These are phyloP conservation scores for Drepanosiphum platanoidis DNA, from an alignment of 2,888 invertebrate genomes.

Conservation along the genomic window DNA sequence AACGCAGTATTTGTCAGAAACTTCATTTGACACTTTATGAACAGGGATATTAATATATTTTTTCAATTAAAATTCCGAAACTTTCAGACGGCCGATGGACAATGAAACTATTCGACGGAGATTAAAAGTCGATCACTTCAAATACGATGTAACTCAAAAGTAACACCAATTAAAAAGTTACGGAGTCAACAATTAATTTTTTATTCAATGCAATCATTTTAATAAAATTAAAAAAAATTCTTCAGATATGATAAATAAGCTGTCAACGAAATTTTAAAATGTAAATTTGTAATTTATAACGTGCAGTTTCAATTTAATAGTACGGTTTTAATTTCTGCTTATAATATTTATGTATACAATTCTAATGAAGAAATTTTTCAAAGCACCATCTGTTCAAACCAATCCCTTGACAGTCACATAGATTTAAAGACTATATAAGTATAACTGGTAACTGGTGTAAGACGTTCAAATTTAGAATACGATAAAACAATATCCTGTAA, in stretches of 20 bases:
- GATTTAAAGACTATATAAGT: not conserved
- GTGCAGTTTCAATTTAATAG: not conserved
- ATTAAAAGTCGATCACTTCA: conserved; percentile 1
- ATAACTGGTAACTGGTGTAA: no score
- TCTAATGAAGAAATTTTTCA: not conserved
- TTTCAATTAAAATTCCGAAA: conserved; percentile 52
- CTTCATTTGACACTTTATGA: conserved; percentile 45
- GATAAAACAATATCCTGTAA: not conserved
- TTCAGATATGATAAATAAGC: not conserved
- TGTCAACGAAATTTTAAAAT: not conserved
- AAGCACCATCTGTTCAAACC: not conserved
- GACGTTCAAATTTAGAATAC: conserved; percentile 30
- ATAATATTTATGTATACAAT: not conserved
- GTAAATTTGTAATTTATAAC: not conserved
- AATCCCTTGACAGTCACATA: not conserved
- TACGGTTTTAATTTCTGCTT: not conserved
- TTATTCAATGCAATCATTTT: not conserved
- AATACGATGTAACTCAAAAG: not conserved
- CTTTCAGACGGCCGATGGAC: conserved; percentile 1
- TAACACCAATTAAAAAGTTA: conserved; percentile 6
- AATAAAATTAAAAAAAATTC: not conserved
- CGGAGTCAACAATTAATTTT: not conserved
- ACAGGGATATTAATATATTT: conserved; percentile 35
- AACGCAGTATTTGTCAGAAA: conserved; percentile 37
- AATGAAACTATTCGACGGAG: conserved; percentile 19